Base-by-base conservation (phyloP, 2,888 invertebrate species). In the Rhodophaea formosa region DNA sequence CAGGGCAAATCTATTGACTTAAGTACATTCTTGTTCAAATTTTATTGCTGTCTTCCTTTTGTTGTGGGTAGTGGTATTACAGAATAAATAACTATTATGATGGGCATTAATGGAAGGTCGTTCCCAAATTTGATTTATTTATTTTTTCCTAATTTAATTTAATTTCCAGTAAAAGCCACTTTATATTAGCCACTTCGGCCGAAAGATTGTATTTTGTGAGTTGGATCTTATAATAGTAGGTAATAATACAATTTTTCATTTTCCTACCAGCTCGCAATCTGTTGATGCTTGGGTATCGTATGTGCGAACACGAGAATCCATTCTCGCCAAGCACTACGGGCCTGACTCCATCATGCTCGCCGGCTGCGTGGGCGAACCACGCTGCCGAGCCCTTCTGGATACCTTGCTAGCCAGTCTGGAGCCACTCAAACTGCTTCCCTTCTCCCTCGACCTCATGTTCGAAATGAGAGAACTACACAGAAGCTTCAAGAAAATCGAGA, bases 221-320 rank as follows among this genome's bases (percentile, higher is more conserved):
- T 23, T 23, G 23, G 2, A 23, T 23, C 5, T 23, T 23, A 23
- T 23, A 23, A 23, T 2, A 23, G 23, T 23, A 23, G n/a, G n/a
- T 17, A 46, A 7, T n/a, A 49, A 10, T 39, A 55, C 56, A n/a
- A n/a, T n/a, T 32, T 35, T 49, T 1, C 12, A 51, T 17, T 51
- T n/a, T 30, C 29, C 30, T 15, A 56, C 58, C 88, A 96, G 95
- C 83, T 94, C 97, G 57, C 93, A 96, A 66, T 96, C 97, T n/a
- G 91, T 98, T 68, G 97, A 97, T 73, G 97, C 97, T 35, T 98
- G 97, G 97, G 93, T 97, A 65, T 95, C 96, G 59, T 97, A 97
- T 79, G 92, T 97, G 56, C 93, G 96, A 65, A 96, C 97, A 12
- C 93, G 97, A 65, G 97, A 97, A 80, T 95, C 95, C 15, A 93